phyloP scores from a whole-genome alignment of 2,113 vertebrate species.

The Onychorhynchus coronatus region DNA sequence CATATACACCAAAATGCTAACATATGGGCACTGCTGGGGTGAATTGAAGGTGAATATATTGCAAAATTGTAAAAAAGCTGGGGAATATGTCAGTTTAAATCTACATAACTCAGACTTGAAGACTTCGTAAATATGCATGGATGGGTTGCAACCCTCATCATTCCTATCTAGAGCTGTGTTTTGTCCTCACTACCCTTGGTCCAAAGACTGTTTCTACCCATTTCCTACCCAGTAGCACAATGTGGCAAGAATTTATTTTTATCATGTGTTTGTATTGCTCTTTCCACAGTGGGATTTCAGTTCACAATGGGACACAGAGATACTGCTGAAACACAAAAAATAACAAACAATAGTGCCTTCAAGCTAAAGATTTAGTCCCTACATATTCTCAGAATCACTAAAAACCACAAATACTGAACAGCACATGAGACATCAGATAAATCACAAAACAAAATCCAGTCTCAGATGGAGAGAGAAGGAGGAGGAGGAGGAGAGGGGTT shows the following conservation, averaged over 20 bases:
- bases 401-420: neutral
- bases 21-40: neutral
- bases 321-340: neutral
- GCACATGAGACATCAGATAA: neutral
- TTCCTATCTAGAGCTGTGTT: neutral
- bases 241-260: neutral
- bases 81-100: neutral
- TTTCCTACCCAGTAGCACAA: neutral
- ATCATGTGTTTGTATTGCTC: neutral
- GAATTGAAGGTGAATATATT: neutral
- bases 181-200: neutral
- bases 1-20: neutral
- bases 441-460: neutral
- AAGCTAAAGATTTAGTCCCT: neutral
- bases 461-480: neutral
- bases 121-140: neutral
- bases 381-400: neutral
- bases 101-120: neutral
- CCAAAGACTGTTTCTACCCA: neutral
- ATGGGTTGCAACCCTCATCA: neutral
- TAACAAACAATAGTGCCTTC: neutral
- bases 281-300: neutral
- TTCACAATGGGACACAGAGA: neutral
- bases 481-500: neutral
- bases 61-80: neutral